Evolutionary conservation across 1,140 invertebrate species (phyloP).

Genomic region (Globodera rostochiensis): DNA sequence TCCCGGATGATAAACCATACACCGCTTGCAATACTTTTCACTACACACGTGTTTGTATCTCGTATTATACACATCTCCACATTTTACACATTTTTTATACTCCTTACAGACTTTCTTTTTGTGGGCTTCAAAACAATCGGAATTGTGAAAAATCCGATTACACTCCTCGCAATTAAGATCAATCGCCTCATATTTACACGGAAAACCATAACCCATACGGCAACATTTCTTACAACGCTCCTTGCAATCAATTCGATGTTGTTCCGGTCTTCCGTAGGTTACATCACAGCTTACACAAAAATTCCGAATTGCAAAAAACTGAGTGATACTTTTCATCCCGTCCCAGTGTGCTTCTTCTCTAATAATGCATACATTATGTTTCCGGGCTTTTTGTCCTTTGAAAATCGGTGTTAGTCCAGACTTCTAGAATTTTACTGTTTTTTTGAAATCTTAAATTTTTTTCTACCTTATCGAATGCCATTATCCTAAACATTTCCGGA

Average conservation of each 20-base stretch:
- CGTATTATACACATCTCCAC: no score
- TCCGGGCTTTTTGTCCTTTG: not conserved
- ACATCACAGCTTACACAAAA: slow-evolving; percentile 9
- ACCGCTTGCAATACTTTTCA: no score
- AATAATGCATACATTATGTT: not conserved
- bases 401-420: not conserved
- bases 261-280: not conserved
- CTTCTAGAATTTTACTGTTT: not conserved
- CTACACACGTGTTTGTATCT: no score
- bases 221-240: not conserved
- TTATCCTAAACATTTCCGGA: not conserved
- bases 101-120: no score
- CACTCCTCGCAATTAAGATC: not conserved
- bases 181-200: not conserved
- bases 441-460: not conserved
- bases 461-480: not conserved
- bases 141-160: not conserved
- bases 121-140: slow-evolving; percentile 11
- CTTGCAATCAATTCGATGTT: not conserved
- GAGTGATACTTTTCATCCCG: not conserved
- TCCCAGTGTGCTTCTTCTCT: not conserved
- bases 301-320: not conserved
- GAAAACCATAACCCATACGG: not conserved
- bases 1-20: no score
- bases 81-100: no score